These are phyloP conservation scores for Myathropa florea DNA, from an alignment of 2,888 invertebrate genomes.

Conservation along the genomic window DNA sequence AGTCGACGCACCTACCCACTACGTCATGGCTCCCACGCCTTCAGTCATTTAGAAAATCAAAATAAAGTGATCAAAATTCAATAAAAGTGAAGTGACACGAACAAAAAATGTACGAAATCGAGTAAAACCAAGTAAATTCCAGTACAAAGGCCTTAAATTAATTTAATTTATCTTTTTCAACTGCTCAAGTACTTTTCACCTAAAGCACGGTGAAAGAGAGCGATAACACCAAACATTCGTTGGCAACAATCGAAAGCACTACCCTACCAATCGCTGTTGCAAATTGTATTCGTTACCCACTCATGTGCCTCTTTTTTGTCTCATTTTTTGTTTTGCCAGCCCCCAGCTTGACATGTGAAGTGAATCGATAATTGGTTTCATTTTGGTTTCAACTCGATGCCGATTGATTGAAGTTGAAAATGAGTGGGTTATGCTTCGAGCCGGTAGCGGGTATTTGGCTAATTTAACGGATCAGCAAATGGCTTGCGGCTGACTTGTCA, in stretches of 20 bases:
- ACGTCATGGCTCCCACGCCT: too few relatives aligned
- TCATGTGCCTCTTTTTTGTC: background rate
- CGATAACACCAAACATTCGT: background rate
- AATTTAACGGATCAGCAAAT: conserved; percentile 18
- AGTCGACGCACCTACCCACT: too few relatives aligned
- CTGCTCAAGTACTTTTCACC: too few relatives aligned
- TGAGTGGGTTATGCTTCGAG: background rate
- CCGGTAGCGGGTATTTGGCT: background rate
- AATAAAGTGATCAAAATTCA: too few relatives aligned
- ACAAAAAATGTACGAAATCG: too few relatives aligned
- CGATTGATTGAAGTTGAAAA: background rate
- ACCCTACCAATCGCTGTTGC: background rate
- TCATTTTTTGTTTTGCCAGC: background rate
- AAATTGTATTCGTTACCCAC: too few relatives aligned
- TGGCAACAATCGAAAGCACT: background rate
- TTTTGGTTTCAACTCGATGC: background rate
- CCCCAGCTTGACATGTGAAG: background rate
- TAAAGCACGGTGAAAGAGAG: too few relatives aligned
- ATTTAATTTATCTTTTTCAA: too few relatives aligned
- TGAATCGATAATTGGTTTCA: background rate
- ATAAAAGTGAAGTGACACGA: too few relatives aligned
- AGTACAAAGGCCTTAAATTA: too few relatives aligned
- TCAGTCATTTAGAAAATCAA: too few relatives aligned
- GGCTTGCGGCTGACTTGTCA: background rate
- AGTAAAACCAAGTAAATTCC: too few relatives aligned